Base-by-base conservation (phyloP, 2,797 vertebrate species). In the Tarsius wallacei region DNA sequence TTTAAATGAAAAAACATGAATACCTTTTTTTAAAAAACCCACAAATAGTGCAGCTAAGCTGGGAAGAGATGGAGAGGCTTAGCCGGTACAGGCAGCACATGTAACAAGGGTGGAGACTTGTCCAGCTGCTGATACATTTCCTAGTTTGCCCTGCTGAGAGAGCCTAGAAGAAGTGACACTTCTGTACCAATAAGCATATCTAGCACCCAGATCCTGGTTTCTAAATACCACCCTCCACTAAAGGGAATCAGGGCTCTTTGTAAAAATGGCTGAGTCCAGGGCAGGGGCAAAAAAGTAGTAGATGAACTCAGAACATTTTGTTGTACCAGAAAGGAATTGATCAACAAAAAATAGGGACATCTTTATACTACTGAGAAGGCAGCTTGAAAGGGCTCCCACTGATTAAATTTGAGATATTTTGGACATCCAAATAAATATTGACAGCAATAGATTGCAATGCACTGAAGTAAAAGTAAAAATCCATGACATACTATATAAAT, bases 391-490 rank as follows among this genome's bases (percentile, higher is more conserved):
- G 51, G 13, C 13, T 86, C 19, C 83, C 51, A 55, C 24, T 71
- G 71, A 80, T 66, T 36, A 95, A 87, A 88, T 68, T 16, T 36
- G 11, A 24, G 24, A 80, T 9, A 80, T 81, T 33, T 19, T 64
- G 21, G 86, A 33, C 12, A 83, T 61, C n/a, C 70, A 94, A 91
- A 92, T 70, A 93, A 87, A 95, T 70, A 88, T 6, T 22, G 1
- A 16, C 8, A 88, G 28, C 28, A 86, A 96, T 33, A 21, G 2
- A 88, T 90, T 76, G 74, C n/a, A 87, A 84, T 2, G 22, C 57
- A 47, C 9, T 82, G 26, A 80, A 93, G 90, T 94, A 91, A 86
- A 87, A 80, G 42, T 68, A 63, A 91, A 96, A 76, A 47, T 28
- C 21, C 14, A 42, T 73, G 19, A 19, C 0, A 74, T 68, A 71